These are phyloP conservation scores for Aphidius gifuensis DNA, from an alignment of 1,140 invertebrate genomes.

Conservation along the genomic window DNA sequence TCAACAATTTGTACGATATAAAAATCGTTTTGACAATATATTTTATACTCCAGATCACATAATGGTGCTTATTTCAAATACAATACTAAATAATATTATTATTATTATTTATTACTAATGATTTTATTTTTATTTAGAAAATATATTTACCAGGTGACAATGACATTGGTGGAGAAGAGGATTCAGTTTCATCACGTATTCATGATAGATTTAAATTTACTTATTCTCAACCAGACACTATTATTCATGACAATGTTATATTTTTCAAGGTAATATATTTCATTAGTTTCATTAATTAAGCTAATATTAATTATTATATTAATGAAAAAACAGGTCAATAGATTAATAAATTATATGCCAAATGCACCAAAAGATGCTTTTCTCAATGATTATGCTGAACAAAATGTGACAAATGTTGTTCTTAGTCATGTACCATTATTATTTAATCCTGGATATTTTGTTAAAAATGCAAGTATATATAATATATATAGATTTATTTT, in stretches of 20 bases:
- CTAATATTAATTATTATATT: constrained; percentile 17
- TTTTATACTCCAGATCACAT: constrained; percentile 61
- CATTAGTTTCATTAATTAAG: background rate
- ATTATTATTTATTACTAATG: constrained; percentile 8
- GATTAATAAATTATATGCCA: constrained; percentile 59
- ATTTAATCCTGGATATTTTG: constrained; percentile 61
- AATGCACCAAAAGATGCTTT: constrained; percentile 56
- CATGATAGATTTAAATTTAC: constrained; percentile 73
- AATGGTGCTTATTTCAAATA: constrained; percentile 48
- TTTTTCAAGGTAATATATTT: constrained; percentile 57
- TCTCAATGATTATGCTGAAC: constrained; percentile 59
- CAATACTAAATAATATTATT: background rate
- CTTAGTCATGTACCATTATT: constrained; percentile 70
- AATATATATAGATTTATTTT: background rate
- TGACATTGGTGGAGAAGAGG: constrained; percentile 90
- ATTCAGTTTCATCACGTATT: constrained; percentile 70
- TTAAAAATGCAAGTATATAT: constrained; percentile 59
- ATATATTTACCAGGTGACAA: constrained; percentile 91
- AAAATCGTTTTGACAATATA: constrained; percentile 67
- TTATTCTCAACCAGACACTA: constrained; percentile 67
- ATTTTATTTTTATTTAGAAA: constrained; percentile 58
- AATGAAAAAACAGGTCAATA: constrained; percentile 62
- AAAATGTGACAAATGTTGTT: constrained; percentile 61
- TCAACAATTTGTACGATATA: constrained; percentile 68
- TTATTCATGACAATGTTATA: constrained; percentile 59